Evolutionary conservation across 2,797 vertebrate species (phyloP).

Genomic region (Oreochromis mossambicus): DNA sequence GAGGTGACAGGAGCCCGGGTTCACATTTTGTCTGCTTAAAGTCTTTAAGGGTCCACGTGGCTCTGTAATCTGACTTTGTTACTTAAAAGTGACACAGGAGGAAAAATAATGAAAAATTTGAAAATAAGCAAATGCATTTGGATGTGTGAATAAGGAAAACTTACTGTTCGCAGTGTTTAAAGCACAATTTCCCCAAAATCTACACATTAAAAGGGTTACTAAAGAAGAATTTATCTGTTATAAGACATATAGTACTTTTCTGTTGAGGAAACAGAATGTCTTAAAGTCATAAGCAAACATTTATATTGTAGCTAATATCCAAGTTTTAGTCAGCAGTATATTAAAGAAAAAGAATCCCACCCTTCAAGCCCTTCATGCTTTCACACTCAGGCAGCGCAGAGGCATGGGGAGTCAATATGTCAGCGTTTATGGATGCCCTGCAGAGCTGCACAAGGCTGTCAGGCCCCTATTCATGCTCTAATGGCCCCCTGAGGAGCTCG

Average conservation of each 20-base stretch:
- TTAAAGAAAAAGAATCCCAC: slow-evolving; percentile 58
- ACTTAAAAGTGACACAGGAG: neutral
- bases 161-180: neutral
- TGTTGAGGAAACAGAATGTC: neutral
- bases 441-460: slow-evolving; percentile 84
- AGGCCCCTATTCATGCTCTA: slow-evolving; percentile 85
- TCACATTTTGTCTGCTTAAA: slow-evolving; percentile 24
- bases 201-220: neutral
- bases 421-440: slow-evolving; percentile 90
- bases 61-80: slow-evolving; percentile 11
- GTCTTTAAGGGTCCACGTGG: slow-evolving; percentile 1
- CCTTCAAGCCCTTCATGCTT: slow-evolving; percentile 77
- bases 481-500: slow-evolving; percentile 90
- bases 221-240: neutral
- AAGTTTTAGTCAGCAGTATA: slow-evolving; percentile 38
- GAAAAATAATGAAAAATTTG: neutral
- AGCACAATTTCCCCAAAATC: neutral
- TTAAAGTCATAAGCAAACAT: slow-evolving; percentile 42
- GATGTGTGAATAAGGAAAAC: neutral
- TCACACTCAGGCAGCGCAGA: slow-evolving; percentile 83
- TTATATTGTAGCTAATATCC: slow-evolving; percentile 49
- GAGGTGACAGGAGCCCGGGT: slow-evolving; percentile 15
- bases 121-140: neutral
- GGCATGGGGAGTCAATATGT: slow-evolving; percentile 88
- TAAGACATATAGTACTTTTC: neutral